Percentiles rank a stretch among this genome's conserved stretches.
phyloP scores from a whole-genome alignment of 2,113 vertebrate genomes.

The Andinoacara biseriatus region DNA sequence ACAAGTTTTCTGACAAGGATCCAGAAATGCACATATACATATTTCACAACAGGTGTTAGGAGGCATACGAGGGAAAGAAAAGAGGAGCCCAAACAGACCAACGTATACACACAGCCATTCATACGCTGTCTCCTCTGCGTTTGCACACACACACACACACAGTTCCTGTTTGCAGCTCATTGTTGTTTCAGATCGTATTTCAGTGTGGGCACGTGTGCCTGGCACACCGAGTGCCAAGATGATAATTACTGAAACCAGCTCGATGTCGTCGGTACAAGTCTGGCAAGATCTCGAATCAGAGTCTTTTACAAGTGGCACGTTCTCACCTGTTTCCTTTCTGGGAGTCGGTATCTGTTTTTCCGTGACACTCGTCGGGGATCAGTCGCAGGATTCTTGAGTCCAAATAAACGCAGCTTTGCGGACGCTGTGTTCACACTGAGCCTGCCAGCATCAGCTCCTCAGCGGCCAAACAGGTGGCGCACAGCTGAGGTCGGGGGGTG shows the following conservation, averaged over 20 bases:
- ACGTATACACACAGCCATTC: not conserved
- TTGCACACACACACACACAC: conserved; percentile 24
- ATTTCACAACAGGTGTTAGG: conserved; percentile 74
- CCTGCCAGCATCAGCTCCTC: not conserved
- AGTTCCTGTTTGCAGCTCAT: conserved; percentile 38
- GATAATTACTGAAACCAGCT: conserved; percentile 53
- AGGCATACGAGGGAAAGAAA: conserved; percentile 28
- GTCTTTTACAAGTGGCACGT: conserved; percentile 7
- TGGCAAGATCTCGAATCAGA: conserved; percentile 39
- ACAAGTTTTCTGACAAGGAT: conserved; percentile 71
- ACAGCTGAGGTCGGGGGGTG: not conserved
- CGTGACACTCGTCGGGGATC: not conserved
- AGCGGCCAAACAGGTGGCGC: not conserved
- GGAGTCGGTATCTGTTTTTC: conserved; percentile 12
- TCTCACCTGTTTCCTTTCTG: conserved; percentile 25
- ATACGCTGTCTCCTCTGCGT: not conserved
- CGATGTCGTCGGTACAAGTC: conserved; percentile 25
- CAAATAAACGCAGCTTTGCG: conserved; percentile 9
- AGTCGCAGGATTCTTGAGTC: not conserved
- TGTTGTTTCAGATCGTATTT: conserved; percentile 49
- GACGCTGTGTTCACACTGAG: not conserved
- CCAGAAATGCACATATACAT: conserved; percentile 74
- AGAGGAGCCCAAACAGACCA: conserved; percentile 12
- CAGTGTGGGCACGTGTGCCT: conserved; percentile 45
- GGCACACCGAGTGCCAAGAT: conserved; percentile 24